Percentiles rank a stretch among this genome's conserved stretches.
Conservation (phyloP, 2,888 invertebrate genomes). For the Diarsia mendica region DNA sequence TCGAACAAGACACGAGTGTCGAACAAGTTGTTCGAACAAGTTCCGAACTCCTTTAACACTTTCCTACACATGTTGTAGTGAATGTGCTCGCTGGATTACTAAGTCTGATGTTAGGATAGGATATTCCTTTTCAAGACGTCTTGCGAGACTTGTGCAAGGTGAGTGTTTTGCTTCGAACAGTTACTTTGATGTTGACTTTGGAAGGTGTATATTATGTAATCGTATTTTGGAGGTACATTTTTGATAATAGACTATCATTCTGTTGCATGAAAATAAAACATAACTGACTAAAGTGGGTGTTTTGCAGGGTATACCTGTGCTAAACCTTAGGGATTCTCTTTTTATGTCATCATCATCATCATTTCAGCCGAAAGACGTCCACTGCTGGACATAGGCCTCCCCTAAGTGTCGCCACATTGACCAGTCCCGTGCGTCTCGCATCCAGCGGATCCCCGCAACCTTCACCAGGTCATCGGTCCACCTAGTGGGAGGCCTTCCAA, state of each 20-base stretch:
- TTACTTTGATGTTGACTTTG: constrained; percentile 20
- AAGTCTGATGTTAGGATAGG: constrained; percentile 52
- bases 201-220: background rate
- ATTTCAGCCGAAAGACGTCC: no score
- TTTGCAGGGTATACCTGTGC: background rate
- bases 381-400: no score
- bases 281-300: background rate
- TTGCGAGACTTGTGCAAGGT: constrained; percentile 17
- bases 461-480: no score
- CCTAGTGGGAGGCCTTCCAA: no score
- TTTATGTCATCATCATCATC: no score
- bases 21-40: constrained; percentile 58
- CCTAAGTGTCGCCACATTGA: no score
- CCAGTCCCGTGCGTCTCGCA: no score
- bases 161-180: constrained; percentile 20
- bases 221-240: background rate
- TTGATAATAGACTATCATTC: background rate
- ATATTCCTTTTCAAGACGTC: constrained; percentile 44
- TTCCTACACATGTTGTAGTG: constrained; percentile 59
- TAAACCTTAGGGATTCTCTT: background rate
- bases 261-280: background rate
- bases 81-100: constrained; percentile 48
- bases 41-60: constrained; percentile 63
- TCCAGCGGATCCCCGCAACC: no score
- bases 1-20: constrained; percentile 64